These are phyloP conservation scores for Netelia melanura DNA, from an alignment of 2,888 invertebrate genomes.

Conservation along the genomic window DNA sequence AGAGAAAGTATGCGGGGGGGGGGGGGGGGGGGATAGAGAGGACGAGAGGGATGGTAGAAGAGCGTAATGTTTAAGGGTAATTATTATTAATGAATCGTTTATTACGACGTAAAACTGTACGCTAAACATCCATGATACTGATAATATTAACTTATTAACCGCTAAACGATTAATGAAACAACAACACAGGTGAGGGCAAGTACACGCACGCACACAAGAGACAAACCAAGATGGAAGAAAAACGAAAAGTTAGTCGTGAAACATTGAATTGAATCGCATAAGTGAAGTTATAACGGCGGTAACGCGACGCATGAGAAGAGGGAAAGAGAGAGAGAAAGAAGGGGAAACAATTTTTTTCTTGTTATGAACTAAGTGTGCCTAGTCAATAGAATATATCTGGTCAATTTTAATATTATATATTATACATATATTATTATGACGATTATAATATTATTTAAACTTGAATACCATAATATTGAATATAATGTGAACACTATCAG, in stretches of 20 bases:
- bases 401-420: slow-evolving; percentile 86
- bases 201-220: slow-evolving; percentile 44
- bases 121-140: slow-evolving; percentile 74
- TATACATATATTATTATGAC: slow-evolving; percentile 80
- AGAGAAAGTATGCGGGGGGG: slow-evolving; percentile 52
- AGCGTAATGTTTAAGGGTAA: slow-evolving; percentile 71
- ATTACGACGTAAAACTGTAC: slow-evolving; percentile 71
- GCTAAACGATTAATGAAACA: slow-evolving; percentile 48
- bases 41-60: slow-evolving; percentile 50
- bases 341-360: slow-evolving; percentile 86
- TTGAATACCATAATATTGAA: slow-evolving; percentile 78
- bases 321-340: slow-evolving; percentile 58
- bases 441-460: slow-evolving; percentile 81
- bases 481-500: slow-evolving; percentile 77
- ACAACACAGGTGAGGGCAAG: slow-evolving; percentile 40
- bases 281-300: slow-evolving; percentile 56
- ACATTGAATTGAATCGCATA: slow-evolving; percentile 72
- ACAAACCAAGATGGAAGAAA: slow-evolving; percentile 13
- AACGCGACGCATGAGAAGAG: slow-evolving; percentile 54
- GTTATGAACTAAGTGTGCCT: slow-evolving; percentile 89
- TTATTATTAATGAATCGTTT: slow-evolving; percentile 72
- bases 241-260: slow-evolving; percentile 68
- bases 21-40: slow-evolving; percentile 61
- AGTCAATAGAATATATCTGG: slow-evolving; percentile 88
- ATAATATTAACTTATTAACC: slow-evolving; percentile 71